phyloP scores from a whole-genome alignment of 2,888 invertebrate genomes.

The Micoletzkya japonica region DNA sequence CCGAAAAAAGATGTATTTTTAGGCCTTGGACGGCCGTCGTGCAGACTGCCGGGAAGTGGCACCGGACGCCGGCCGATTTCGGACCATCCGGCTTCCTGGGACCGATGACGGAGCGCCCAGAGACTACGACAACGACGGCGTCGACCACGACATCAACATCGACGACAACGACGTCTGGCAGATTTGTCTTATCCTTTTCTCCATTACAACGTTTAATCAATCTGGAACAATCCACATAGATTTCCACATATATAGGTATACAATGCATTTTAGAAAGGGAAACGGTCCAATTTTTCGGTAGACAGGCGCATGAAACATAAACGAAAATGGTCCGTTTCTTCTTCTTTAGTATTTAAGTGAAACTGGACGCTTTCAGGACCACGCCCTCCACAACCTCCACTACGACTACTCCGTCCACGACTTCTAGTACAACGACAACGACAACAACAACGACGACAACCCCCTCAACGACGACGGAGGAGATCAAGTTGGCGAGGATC shows the following conservation, averaged over 20 bases:
- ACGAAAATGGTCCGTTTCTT: too few relatives aligned
- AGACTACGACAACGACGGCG: background rate
- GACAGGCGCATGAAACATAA: too few relatives aligned
- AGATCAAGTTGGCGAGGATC: slow-evolving; percentile 8
- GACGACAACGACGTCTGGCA: slow-evolving; percentile 3
- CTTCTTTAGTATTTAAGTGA: too few relatives aligned
- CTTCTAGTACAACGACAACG: background rate
- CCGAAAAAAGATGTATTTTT: too few relatives aligned
- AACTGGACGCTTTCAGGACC: too few relatives aligned
- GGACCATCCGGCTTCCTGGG: slow-evolving; percentile 21
- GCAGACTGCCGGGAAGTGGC: slow-evolving; percentile 26
- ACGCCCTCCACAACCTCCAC: too few relatives aligned
- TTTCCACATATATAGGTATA: too few relatives aligned
- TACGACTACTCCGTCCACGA: background rate
- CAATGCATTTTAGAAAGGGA: too few relatives aligned
- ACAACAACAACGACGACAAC: slow-evolving; percentile 6
- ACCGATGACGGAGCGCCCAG: background rate
- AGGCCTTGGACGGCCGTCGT: slow-evolving; percentile 26
- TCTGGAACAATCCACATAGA: too few relatives aligned
- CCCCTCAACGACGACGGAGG: slow-evolving; percentile 1
- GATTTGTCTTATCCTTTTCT: too few relatives aligned
- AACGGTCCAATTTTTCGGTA: too few relatives aligned
- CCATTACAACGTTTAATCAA: too few relatives aligned
- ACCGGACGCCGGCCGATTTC: slow-evolving; percentile 8
- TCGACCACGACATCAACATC: background rate